phyloP scores from a whole-genome alignment of 2,797 vertebrate genomes.

The Crossoptilon crossoptilon region DNA sequence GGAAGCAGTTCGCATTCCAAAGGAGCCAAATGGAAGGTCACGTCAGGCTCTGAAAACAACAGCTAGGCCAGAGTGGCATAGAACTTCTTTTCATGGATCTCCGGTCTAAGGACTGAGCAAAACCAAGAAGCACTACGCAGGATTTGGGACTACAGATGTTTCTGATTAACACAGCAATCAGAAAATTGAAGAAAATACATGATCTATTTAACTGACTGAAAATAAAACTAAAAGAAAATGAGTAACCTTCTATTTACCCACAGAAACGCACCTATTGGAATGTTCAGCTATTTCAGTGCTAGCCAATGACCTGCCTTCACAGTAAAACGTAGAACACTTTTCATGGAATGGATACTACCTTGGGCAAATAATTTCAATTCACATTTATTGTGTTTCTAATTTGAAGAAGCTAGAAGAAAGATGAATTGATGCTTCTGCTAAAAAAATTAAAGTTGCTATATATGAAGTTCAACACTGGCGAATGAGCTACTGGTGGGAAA shows the following conservation, averaged over 20 bases:
- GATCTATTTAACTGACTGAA: background rate
- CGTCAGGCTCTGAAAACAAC: conserved; percentile 44
- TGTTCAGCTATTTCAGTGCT: background rate
- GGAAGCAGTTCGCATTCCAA: conserved; percentile 14
- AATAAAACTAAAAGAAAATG: background rate
- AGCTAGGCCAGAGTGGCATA: background rate
- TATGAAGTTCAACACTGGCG: background rate
- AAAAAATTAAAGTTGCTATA: background rate
- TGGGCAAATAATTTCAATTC: fast-evolving
- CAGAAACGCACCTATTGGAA: background rate
- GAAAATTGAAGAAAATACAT: background rate
- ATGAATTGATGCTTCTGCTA: background rate
- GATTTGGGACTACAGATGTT: background rate
- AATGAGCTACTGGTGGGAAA: background rate
- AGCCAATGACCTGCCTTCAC: background rate
- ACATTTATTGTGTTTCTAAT: background rate
- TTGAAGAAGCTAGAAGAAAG: background rate
- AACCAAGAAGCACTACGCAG: background rate
- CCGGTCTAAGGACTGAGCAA: background rate
- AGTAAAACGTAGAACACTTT: background rate
- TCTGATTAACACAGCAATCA: background rate
- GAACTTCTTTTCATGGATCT: background rate
- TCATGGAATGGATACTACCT: background rate
- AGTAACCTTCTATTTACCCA: background rate
- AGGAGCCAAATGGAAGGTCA: conserved; percentile 35